phyloP scores from a whole-genome alignment of 1,140 invertebrate species.

The Diprion similis region DNA sequence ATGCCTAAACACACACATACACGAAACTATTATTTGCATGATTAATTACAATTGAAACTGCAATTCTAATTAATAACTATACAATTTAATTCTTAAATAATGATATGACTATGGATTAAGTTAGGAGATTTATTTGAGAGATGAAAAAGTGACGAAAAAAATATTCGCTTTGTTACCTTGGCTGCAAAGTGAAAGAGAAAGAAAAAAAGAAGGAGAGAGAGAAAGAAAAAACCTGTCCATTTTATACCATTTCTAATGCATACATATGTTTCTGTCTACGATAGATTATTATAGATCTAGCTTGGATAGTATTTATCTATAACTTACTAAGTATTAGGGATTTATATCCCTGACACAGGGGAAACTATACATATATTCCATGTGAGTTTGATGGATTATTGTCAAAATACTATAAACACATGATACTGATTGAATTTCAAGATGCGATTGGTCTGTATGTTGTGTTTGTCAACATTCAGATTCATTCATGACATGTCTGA shows the following conservation, averaged over 20 bases:
- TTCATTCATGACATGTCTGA: too few relatives aligned
- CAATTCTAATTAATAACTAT: slow-evolving; percentile 14
- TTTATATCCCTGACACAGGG: background rate
- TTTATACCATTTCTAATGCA: slow-evolving; percentile 60
- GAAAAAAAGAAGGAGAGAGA: slow-evolving; percentile 18
- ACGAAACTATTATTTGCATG: slow-evolving; percentile 29
- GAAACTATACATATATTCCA: background rate
- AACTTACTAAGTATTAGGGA: slow-evolving; percentile 24
- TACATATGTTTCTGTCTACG: slow-evolving; percentile 49
- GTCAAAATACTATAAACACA: background rate
- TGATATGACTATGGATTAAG: slow-evolving; percentile 26
- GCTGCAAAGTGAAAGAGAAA: slow-evolving; percentile 18
- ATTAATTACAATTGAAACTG: background rate
- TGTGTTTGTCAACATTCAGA: too few relatives aligned
- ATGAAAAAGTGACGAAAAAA: background rate
- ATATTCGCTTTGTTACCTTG: background rate
- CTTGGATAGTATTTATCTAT: slow-evolving; percentile 56
- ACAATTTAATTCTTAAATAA: slow-evolving; percentile 41
- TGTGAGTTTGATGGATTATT: background rate
- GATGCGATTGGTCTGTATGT: too few relatives aligned
- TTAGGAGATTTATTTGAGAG: slow-evolving; percentile 26
- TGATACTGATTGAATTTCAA: background rate
- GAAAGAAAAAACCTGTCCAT: slow-evolving; percentile 46
- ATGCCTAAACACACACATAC: slow-evolving; percentile 39
- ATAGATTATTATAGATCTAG: slow-evolving; percentile 50